Percentiles rank a stretch among this genome's conserved stretches.
These are phyloP conservation scores for Protobothrops mucrosquamatus DNA, from an alignment of 2,113 vertebrate genomes.

Conservation along the genomic window DNA sequence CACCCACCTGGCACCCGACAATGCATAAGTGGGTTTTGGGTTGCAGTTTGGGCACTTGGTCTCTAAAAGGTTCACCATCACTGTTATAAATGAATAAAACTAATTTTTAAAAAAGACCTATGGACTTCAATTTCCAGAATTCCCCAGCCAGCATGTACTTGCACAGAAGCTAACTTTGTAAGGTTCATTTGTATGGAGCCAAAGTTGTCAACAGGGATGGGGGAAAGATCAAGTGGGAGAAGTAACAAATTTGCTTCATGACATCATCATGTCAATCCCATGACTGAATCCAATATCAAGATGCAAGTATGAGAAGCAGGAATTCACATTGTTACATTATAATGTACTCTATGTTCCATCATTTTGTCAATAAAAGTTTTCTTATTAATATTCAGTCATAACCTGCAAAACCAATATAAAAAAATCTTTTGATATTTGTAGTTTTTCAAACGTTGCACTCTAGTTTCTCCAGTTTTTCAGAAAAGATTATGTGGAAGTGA, in stretches of 20 bases:
- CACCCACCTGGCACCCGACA: no score
- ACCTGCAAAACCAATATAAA: neutral
- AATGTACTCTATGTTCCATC: neutral
- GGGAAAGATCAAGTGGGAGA: neutral
- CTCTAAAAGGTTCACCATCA: no score
- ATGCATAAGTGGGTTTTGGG: no score
- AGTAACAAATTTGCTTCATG: neutral
- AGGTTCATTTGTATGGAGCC: neutral
- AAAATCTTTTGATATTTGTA: no score
- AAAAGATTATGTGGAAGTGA: no score
- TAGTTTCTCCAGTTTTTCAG: no score
- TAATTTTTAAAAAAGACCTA: neutral
- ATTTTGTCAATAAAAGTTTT: neutral
- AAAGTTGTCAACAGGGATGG: neutral
- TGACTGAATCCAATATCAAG: neutral
- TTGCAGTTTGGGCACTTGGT: no score
- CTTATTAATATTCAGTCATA: neutral
- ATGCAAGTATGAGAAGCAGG: neutral
- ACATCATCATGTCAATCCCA: neutral
- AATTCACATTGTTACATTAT: neutral
- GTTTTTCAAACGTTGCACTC: no score
- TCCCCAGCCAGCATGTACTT: neutral
- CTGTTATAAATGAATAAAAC: no score
- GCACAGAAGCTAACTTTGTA: rapidly evolving
- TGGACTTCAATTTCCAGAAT: neutral